Evolutionary conservation across 2,888 invertebrate species (phyloP).

Genomic region (Steinernema carpocapsae): DNA sequence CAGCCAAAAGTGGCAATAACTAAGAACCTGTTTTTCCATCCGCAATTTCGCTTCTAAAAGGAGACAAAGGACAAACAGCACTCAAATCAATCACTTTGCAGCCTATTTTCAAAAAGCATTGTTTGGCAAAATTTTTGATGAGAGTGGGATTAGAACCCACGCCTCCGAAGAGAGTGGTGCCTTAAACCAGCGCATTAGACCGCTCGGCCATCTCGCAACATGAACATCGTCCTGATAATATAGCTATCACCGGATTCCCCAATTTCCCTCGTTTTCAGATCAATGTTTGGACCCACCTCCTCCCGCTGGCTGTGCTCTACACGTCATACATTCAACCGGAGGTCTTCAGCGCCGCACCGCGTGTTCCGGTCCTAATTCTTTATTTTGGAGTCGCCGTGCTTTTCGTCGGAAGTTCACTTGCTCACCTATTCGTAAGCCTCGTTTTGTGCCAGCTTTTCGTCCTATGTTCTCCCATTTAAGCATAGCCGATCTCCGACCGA

Average conservation of each 20-base stretch:
- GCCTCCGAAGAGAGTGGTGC: too few relatives aligned
- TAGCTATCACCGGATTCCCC: too few relatives aligned
- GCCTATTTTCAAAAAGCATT: too few relatives aligned
- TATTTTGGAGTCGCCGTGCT: slow-evolving; percentile 55
- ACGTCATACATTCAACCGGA: slow-evolving; percentile 57
- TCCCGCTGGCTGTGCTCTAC: slow-evolving; percentile 56
- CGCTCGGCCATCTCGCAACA: neutral
- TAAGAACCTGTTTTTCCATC: too few relatives aligned
- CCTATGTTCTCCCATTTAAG: slow-evolving; percentile 40
- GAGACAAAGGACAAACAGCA: too few relatives aligned
- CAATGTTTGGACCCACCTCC: slow-evolving; percentile 64
- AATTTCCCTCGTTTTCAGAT: slow-evolving; percentile 49
- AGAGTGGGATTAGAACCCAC: too few relatives aligned
- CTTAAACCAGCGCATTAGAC: neutral
- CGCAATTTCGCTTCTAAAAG: too few relatives aligned
- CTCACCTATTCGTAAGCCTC: slow-evolving; percentile 55
- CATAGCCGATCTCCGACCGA: slow-evolving; percentile 61
- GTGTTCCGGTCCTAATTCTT: slow-evolving; percentile 55
- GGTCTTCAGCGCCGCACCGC: slow-evolving; percentile 41
- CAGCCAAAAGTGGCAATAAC: too few relatives aligned
- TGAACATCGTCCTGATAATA: neutral
- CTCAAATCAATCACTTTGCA: too few relatives aligned
- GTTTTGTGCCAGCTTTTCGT: neutral
- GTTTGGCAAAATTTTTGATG: too few relatives aligned
- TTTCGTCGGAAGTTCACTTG: slow-evolving; percentile 53